Conservation (phyloP, 2,888 invertebrate species). For the Plemyria rubiginata region DNA sequence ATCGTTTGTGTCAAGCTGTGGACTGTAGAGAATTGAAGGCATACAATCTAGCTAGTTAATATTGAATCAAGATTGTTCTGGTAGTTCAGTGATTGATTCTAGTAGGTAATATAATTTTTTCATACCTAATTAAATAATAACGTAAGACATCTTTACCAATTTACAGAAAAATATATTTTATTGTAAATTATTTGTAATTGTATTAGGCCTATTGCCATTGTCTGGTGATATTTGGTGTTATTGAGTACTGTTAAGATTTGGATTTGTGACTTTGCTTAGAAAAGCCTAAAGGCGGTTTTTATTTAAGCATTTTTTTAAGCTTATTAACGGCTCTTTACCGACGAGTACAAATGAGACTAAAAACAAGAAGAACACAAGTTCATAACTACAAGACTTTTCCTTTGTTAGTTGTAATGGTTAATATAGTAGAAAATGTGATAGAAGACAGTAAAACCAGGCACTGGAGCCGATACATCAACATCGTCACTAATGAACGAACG, state of each 20-base stretch:
- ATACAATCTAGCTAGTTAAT: not conserved
- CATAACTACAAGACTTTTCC: no score
- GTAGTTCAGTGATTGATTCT: not conserved
- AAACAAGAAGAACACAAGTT: no score
- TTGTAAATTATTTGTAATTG: not conserved
- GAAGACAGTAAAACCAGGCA: constrained; percentile 27
- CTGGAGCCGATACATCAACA: constrained; percentile 52
- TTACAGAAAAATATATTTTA: not conserved
- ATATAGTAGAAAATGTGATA: no score
- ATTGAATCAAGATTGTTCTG: not conserved
- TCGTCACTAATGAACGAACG: constrained; percentile 52
- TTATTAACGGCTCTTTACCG: no score
- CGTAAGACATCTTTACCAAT: not conserved
- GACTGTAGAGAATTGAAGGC: not conserved
- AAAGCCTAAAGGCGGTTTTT: no score
- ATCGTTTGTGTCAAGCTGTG: not conserved
- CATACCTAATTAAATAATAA: not conserved
- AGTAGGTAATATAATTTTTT: not conserved
- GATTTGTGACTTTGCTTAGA: no score
- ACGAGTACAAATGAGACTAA: no score
- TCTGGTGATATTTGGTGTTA: not conserved
- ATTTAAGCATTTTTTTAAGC: no score
- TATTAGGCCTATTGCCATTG: not conserved
- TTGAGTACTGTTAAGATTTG: not conserved
- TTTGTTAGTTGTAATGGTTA: no score